phyloP scores from a whole-genome alignment of 2,113 vertebrate species.

The Otis tarda region DNA sequence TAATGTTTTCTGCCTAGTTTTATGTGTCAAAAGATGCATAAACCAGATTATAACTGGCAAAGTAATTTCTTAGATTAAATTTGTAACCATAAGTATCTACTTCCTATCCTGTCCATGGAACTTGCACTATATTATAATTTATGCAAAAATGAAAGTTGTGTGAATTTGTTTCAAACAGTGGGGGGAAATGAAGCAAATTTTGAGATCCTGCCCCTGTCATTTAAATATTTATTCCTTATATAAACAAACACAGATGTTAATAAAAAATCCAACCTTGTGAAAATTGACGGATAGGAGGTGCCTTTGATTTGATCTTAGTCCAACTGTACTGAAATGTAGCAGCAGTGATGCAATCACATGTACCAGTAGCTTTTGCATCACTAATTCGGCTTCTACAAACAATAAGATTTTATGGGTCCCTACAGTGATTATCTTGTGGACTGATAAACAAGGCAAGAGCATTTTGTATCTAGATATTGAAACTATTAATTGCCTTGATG shows the following conservation, averaged over 20 bases:
- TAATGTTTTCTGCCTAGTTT: neutral
- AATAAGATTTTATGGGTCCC: constrained; percentile 32
- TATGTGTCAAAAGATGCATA: neutral
- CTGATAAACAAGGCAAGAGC: neutral
- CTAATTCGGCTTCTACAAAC: constrained; percentile 20
- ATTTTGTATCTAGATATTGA: constrained; percentile 47
- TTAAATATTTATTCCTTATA: neutral
- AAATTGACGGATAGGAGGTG: neutral
- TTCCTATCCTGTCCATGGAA: accelerated
- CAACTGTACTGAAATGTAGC: neutral
- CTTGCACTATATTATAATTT: neutral
- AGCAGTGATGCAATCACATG: neutral
- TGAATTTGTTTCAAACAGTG: neutral
- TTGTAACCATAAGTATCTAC: neutral
- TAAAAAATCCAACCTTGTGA: neutral
- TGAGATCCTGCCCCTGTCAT: neutral
- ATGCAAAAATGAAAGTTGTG: accelerated
- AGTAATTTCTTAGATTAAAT: neutral
- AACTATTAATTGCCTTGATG: constrained; percentile 47
- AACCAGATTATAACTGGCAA: neutral
- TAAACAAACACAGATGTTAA: neutral
- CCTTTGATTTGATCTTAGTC: neutral
- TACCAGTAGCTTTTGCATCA: constrained; percentile 18
- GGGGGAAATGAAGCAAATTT: accelerated
- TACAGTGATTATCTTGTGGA: constrained; percentile 12